phyloP scores from a whole-genome alignment of 2,888 invertebrate genomes.

The Tetramorium bicarinatum region DNA sequence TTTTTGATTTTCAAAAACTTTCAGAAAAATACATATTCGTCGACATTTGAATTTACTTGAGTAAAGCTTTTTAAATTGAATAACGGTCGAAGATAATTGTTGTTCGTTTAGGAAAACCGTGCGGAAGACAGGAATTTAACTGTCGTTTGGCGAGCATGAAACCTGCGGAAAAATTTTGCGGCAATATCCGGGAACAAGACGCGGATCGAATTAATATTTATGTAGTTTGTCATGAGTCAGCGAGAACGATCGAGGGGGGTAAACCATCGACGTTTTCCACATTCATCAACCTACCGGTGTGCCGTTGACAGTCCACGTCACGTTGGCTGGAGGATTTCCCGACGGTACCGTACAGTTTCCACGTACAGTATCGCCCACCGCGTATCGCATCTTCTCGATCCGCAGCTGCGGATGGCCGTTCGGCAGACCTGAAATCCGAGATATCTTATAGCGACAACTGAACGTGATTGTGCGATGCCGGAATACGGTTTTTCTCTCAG shows the following conservation, averaged over 20 bases:
- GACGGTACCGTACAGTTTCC: conserved; percentile 91
- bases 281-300: conserved; percentile 81
- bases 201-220: conserved; percentile 37
- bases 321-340: conserved; percentile 90
- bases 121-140: background rate
- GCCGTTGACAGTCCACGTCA: conserved; percentile 91
- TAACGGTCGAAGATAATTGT: background rate
- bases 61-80: background rate
- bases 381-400: conserved; percentile 90
- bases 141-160: background rate
- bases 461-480: background rate
- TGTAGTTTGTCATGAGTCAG: conserved; percentile 32
- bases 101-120: background rate
- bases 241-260: conserved; percentile 20
- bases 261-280: conserved; percentile 56
- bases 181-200: conserved; percentile 22
- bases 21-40: background rate
- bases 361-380: conserved; percentile 90
- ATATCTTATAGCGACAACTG: conserved; percentile 25
- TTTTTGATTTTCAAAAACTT: background rate
- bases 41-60: background rate
- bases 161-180: background rate
- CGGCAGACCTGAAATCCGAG: conserved; percentile 89
- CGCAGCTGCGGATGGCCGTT: conserved; percentile 90
- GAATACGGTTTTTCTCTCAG: conserved; percentile 42